A percentile compares a stretch with the other conserved stretches of the same genome.
Evolutionary conservation across 2,113 vertebrate genomes (phyloP).

Genomic region (Austrofundulus limnaeus): DNA sequence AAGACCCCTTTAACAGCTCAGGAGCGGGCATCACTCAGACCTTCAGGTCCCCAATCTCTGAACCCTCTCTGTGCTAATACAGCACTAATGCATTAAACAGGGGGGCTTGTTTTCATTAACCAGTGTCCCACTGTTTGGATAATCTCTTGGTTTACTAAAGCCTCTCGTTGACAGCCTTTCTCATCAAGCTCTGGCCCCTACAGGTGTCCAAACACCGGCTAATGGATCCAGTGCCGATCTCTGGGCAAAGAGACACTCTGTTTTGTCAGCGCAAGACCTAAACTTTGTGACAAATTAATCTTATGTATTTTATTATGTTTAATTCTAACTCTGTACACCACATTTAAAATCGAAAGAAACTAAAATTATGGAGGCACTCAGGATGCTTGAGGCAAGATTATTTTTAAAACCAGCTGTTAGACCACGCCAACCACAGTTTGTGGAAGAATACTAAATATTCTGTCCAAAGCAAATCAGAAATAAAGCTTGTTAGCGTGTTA

Average conservation of each 20-base stretch:
- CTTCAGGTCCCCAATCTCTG: slow-evolving; percentile 38
- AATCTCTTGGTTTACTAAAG: slow-evolving; percentile 78
- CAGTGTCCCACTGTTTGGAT: slow-evolving; percentile 79
- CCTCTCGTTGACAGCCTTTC: slow-evolving; percentile 73
- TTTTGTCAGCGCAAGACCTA: slow-evolving; percentile 33
- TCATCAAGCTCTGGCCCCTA: slow-evolving; percentile 58
- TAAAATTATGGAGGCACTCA: slow-evolving; percentile 26
- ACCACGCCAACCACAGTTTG: slow-evolving; percentile 50
- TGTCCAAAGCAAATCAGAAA: slow-evolving; percentile 2
- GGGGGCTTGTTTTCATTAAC: slow-evolving; percentile 79
- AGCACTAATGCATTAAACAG: slow-evolving; percentile 75
- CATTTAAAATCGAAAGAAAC: slow-evolving; percentile 1
- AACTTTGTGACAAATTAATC: slow-evolving; percentile 31
- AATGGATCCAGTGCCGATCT: slow-evolving; percentile 71
- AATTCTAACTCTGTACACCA: no score
- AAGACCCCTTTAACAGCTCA: slow-evolving; percentile 72
- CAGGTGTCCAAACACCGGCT: slow-evolving; percentile 82
- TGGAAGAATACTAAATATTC: slow-evolving; percentile 38
- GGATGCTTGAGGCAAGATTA: slow-evolving; percentile 41
- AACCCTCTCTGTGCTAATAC: slow-evolving; percentile 68
- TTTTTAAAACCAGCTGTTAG: slow-evolving; percentile 33
- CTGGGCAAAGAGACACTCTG: slow-evolving; percentile 34
- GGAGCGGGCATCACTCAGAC: slow-evolving; percentile 64
- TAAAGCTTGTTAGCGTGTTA: no score
- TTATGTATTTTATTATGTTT: no score